These are phyloP conservation scores for Eueides isabella DNA, from an alignment of 1,140 invertebrate genomes.

Conservation along the genomic window DNA sequence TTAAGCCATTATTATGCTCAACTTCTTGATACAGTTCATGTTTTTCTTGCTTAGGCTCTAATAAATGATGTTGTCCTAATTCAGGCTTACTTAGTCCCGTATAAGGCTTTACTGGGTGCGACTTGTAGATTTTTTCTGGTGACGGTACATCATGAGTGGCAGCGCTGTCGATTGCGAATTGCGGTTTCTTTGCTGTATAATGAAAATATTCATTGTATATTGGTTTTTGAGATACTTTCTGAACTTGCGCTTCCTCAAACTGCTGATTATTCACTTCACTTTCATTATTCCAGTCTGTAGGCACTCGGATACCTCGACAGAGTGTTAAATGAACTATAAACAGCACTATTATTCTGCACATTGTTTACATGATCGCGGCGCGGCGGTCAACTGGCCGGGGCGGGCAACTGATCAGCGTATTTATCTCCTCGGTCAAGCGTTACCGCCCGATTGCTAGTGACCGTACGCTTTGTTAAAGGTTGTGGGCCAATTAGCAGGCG, in stretches of 20 bases:
- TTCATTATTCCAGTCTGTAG: constrained; percentile 59
- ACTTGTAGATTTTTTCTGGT: constrained; percentile 61
- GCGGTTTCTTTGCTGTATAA: constrained; percentile 69
- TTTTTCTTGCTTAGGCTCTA: constrained; percentile 47
- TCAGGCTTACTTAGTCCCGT: constrained; percentile 54
- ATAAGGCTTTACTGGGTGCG: constrained; percentile 59
- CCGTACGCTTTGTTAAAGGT: constrained; percentile 60
- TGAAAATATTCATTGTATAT: constrained; percentile 65
- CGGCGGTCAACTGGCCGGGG: constrained; percentile 66
- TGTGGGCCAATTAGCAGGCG: constrained; percentile 39
- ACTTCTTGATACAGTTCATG: constrained; percentile 57
- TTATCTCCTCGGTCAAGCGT: constrained; percentile 77
- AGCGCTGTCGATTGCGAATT: constrained; percentile 67
- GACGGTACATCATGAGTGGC: constrained; percentile 59
- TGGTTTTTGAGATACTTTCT: constrained; percentile 42
- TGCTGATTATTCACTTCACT: constrained; percentile 62
- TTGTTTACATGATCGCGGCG: constrained; percentile 66
- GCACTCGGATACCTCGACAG: constrained; percentile 66
- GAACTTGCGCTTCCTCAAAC: constrained; percentile 41
- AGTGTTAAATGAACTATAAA: constrained; percentile 62
- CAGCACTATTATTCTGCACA: constrained; percentile 51
- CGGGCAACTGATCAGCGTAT: constrained; percentile 55
- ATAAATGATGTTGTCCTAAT: constrained; percentile 61
- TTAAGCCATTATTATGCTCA: constrained; percentile 44
- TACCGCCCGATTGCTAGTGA: constrained; percentile 65